A percentile compares a stretch with the other conserved stretches of the same genome.
These are phyloP conservation scores for Rhopalosiphum nymphaeae DNA, from an alignment of 2,888 invertebrate genomes.

Conservation along the genomic window DNA sequence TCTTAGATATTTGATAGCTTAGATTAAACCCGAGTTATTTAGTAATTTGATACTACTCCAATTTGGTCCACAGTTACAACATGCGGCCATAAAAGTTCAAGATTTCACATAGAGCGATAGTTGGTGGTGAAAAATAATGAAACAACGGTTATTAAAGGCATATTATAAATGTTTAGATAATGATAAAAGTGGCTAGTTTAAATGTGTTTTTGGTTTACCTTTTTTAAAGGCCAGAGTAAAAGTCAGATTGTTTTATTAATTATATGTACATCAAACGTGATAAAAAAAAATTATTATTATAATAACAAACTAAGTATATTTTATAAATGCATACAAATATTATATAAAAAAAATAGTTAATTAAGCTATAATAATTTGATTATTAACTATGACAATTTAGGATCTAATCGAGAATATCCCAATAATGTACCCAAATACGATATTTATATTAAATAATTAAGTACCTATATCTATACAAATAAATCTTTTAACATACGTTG, in stretches of 20 bases:
- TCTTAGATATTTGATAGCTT: background rate
- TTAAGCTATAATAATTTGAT: background rate
- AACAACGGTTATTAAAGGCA: background rate
- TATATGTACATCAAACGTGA: background rate
- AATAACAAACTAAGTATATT: background rate
- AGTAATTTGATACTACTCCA: background rate
- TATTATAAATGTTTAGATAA: background rate
- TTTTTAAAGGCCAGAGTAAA: background rate
- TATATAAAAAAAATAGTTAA: background rate
- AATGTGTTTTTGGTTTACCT: background rate
- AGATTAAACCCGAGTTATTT: background rate
- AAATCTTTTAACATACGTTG: background rate
- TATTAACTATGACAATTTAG: background rate
- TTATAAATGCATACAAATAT: background rate
- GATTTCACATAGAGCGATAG: background rate
- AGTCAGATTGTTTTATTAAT: background rate
- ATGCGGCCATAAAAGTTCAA: background rate
- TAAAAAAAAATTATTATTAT: background rate
- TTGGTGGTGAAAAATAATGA: background rate
- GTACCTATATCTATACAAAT: background rate
- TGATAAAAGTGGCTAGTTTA: background rate
- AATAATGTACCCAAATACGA: background rate
- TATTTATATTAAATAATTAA: background rate
- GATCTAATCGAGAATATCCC: background rate
- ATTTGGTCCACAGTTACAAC: background rate